These are phyloP conservation scores for Lemur catta DNA, from an alignment of 2,797 vertebrate species.

Conservation along the genomic window DNA sequence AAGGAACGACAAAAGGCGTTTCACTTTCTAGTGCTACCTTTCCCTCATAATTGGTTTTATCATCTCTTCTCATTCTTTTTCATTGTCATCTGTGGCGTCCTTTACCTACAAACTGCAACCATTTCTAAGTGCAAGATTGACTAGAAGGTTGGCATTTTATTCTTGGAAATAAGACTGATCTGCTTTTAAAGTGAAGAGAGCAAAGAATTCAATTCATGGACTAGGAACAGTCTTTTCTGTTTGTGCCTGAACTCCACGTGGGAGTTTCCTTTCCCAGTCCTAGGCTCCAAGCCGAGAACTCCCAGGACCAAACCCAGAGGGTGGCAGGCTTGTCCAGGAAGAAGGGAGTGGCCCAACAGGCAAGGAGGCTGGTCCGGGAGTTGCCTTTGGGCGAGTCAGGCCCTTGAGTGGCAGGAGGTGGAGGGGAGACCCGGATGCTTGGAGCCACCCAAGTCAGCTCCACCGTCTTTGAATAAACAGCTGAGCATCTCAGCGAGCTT, in stretches of 20 bases:
- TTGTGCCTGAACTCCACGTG: neutral
- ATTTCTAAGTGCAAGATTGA: neutral
- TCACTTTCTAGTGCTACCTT: neutral
- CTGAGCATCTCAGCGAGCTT: neutral
- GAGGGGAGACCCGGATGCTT: too few relatives aligned
- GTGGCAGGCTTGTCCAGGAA: too few relatives aligned
- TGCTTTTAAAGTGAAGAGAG: neutral
- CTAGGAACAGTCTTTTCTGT: neutral
- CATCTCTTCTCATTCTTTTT: neutral
- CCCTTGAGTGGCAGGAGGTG: accelerated
- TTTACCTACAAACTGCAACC: neutral
- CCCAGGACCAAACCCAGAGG: too few relatives aligned
- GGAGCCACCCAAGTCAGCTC: neutral
- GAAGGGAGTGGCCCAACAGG: neutral
- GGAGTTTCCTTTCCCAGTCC: neutral
- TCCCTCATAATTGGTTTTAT: neutral
- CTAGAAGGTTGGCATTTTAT: neutral
- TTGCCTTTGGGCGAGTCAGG: neutral
- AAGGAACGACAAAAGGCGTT: neutral
- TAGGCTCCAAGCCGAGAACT: too few relatives aligned
- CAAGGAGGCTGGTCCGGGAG: neutral
- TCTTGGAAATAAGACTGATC: neutral
- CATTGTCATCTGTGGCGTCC: neutral
- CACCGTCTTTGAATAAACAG: neutral
- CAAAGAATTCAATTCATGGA: neutral